These are phyloP conservation scores for Stichopus horrens DNA, from an alignment of 53 echinoderm and acorn worm genomes.

Conservation along the genomic window DNA sequence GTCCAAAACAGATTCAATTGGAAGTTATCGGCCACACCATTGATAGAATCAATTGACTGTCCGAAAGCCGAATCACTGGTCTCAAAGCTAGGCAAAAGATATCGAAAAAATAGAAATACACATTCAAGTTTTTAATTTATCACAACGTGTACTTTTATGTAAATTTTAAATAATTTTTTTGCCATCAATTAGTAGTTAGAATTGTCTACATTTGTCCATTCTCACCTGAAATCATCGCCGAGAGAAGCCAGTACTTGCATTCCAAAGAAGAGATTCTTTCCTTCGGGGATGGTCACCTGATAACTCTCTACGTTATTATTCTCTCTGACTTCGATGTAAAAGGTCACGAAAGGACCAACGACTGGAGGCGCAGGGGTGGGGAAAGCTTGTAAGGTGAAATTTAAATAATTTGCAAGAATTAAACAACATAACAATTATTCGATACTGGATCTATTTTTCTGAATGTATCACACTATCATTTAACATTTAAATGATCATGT, in stretches of 20 bases:
- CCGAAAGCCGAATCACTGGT: constrained; percentile 27
- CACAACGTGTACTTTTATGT: no score
- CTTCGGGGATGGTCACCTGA: neutral
- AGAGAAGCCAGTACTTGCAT: neutral
- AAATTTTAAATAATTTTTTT: no score
- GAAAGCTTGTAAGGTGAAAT: no score
- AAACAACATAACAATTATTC: no score
- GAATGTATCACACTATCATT: no score
- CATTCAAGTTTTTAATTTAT: no score
- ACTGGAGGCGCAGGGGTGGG: neutral
- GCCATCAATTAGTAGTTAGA: no score
- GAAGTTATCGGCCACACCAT: constrained; percentile 1
- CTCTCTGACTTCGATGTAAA: constrained; percentile 1
- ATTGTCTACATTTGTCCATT: no score
- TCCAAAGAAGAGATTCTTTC: constrained; percentile 38
- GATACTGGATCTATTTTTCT: no score
- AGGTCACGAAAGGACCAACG: neutral
- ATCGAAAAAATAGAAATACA: no score
- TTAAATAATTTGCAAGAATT: no score
- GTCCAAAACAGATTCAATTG: constrained; percentile 1
- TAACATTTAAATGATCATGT: no score
- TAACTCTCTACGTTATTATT: neutral
- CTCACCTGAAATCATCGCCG: constrained; percentile 30
- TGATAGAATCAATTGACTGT: constrained; percentile 20
- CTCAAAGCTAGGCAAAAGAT: neutral